Evolutionary conservation across 2,888 invertebrate genomes (phyloP), one percentile per base, ranked within the genome.

Genomic region (Ferdinandea cuprea): DNA sequence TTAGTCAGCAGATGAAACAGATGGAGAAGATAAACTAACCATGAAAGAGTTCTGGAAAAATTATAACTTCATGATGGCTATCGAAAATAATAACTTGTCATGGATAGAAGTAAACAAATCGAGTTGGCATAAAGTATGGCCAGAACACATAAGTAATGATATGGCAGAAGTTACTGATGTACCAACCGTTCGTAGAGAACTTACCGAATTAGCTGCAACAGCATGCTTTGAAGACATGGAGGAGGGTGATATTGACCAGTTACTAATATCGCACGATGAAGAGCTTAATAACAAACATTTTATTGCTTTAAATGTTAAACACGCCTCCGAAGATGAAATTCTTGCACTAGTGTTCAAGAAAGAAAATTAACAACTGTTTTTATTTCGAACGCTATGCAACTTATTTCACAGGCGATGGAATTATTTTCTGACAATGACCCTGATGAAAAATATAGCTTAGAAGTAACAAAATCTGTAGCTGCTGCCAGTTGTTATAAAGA

Each of bases 11-110:
- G 5, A 40, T 61, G 58, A 25, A 58, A 77, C 63, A 48, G 73
- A 72, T 61, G 68, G 74, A 61, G 32, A 66, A 13, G 72, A 78
- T 73, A 48, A 54, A 54, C 37, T 42, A 32, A 65, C 74, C 42
- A 74, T 85, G 35, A 44, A 40, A 63, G 50, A 79, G 25, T 79
- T 84, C 58, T 84, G 73, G 78, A 84, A 84, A 54, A 63, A 73
- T 13, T 46, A 56, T 35, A 46, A 61, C n/a, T 78, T 84, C 40
- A 54, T 73, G 73, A 73, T 48, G 48, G 79, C 79, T 58, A 50
- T 79, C 0, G 58, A 84, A 50, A 84, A 56, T 63, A 79, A 74
- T 2, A 50, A 35, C 21, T 17, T 52, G 35, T 71, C 74, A 25
- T 84, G 79, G 66, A 66, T 32, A 25, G 25, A 48, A 21, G 13